These are phyloP conservation scores for Muntiacus reevesi DNA, from an alignment of 2,113 vertebrate species.

Conservation along the genomic window DNA sequence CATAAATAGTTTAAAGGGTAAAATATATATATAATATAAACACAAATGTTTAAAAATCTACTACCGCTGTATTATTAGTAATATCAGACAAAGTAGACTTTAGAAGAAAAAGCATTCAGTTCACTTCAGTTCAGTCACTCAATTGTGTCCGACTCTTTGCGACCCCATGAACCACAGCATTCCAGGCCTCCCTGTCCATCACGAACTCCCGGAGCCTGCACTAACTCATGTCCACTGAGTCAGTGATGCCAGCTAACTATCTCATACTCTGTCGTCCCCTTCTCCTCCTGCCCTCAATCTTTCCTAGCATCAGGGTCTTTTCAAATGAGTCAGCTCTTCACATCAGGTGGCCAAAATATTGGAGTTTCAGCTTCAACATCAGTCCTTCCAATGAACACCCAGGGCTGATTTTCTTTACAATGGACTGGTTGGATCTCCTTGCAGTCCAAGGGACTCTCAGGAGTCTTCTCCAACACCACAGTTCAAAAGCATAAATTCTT, in stretches of 20 bases:
- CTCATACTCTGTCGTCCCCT: background rate
- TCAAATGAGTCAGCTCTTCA: background rate
- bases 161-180: background rate
- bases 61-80: background rate
- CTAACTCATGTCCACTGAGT: accelerated
- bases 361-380: background rate
- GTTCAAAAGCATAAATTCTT: background rate
- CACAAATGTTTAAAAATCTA: background rate
- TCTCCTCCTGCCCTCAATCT: background rate
- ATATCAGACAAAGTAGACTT: background rate
- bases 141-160: accelerated
- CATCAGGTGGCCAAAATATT: background rate
- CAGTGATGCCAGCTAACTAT: accelerated
- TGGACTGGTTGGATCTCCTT: background rate
- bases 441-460: background rate
- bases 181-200: background rate
- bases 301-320: background rate
- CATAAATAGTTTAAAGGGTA: background rate
- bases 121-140: background rate
- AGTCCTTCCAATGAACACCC: background rate
- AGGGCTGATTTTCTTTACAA: background rate
- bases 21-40: background rate
- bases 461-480: background rate
- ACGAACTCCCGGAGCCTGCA: background rate
- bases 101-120: background rate